Evolutionary conservation across 2,113 vertebrate genomes (phyloP).

Genomic region (Gobio gobio): DNA sequence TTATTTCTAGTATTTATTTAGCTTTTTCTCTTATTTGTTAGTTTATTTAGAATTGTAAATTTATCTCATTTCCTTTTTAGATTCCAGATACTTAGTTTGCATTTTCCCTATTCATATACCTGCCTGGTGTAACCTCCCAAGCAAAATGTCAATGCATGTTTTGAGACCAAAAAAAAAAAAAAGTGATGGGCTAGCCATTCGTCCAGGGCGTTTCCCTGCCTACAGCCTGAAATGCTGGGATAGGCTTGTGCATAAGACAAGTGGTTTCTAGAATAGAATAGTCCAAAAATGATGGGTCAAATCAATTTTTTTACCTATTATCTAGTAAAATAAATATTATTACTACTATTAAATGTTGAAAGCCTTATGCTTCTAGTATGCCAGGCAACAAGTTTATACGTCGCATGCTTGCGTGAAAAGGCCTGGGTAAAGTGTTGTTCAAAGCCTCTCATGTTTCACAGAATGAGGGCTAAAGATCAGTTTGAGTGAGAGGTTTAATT

Average conservation of each 20-base stretch:
- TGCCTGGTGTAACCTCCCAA: too few species aligned
- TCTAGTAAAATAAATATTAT: not conserved
- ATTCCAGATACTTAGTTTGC: too few species aligned
- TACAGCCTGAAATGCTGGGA: too few species aligned
- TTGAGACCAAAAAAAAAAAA: too few species aligned
- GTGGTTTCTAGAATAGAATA: not conserved
- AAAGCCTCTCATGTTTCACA: not conserved
- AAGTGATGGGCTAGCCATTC: not conserved
- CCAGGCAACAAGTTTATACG: not conserved
- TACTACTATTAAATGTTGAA: not conserved
- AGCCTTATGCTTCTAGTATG: too few species aligned
- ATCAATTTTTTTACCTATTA: not conserved
- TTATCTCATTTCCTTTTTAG: too few species aligned
- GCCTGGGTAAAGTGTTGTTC: conserved; percentile 1
- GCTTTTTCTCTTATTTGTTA: too few species aligned
- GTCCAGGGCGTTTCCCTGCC: not conserved
- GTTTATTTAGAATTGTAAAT: too few species aligned
- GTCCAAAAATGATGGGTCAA: not conserved
- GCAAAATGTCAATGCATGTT: too few species aligned
- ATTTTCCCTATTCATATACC: too few species aligned
- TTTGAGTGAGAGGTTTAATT: conserved; percentile 31
- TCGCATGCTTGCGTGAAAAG: not conserved
- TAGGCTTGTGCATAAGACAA: not conserved
- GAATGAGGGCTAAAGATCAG: not conserved
- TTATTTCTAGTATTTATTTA: too few species aligned